Conservation (phyloP, 2,113 vertebrate genomes). For the Talpa occidentalis region DNA sequence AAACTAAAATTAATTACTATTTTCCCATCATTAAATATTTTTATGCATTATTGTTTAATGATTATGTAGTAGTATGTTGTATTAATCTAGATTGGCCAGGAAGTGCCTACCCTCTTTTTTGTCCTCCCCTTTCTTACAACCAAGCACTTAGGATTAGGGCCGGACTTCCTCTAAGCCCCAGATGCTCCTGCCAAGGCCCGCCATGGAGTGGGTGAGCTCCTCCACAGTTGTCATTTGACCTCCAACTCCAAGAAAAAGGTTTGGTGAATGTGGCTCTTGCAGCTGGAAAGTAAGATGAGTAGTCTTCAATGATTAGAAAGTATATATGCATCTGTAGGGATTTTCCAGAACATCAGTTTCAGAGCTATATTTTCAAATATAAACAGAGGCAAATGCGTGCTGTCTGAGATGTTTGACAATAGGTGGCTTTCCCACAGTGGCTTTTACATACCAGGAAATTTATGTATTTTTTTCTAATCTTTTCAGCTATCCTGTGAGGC, state of each 20-base stretch:
- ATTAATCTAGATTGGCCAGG: background rate
- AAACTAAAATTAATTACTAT: conserved; percentile 25
- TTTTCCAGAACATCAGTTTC: background rate
- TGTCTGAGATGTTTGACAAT: background rate
- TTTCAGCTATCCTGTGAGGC: background rate
- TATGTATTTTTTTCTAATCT: background rate
- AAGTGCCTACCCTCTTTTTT: background rate
- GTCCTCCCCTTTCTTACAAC: background rate
- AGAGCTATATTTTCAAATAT: conserved; percentile 5
- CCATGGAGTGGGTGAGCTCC: background rate
- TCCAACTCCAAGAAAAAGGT: background rate
- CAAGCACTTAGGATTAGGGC: background rate
- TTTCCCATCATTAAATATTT: conserved; percentile 4
- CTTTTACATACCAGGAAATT: background rate
- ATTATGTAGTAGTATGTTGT: background rate
- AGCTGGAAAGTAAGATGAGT: background rate
- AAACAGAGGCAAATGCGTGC: background rate
- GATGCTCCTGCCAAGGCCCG: background rate
- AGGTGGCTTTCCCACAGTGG: background rate
- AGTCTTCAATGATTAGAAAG: background rate
- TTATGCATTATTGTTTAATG: background rate
- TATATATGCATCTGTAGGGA: background rate
- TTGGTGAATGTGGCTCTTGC: background rate
- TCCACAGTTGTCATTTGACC: background rate
- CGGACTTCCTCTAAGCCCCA: background rate